phyloP scores from a whole-genome alignment of 2,797 vertebrate species.

The Carcharodon carcharias region DNA sequence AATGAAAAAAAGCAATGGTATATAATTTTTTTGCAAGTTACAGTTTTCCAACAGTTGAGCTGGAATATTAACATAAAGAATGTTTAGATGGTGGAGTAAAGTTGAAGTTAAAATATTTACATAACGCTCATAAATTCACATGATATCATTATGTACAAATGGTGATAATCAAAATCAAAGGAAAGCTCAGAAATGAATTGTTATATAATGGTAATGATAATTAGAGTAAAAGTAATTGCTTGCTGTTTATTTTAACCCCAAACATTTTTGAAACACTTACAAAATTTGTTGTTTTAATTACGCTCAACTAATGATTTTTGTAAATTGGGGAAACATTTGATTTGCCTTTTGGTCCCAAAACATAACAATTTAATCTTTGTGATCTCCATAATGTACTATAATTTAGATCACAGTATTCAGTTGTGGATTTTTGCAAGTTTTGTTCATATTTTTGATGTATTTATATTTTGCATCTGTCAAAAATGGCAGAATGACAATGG shows the following conservation, averaged over 20 bases:
- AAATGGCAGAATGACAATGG: neutral
- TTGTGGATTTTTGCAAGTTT: neutral
- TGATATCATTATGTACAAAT: neutral
- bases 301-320: neutral
- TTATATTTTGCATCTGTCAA: neutral
- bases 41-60: neutral
- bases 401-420: neutral
- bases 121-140: neutral
- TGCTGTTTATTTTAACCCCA: neutral
- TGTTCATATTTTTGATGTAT: neutral
- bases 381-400: neutral
- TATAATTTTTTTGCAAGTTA: neutral
- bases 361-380: neutral
- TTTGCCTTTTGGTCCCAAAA: neutral
- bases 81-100: neutral
- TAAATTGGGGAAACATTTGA: neutral
- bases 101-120: conserved; percentile 5
- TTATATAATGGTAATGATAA: neutral
- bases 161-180: conserved; percentile 4
- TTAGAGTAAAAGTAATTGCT: neutral
- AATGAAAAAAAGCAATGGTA: neutral
- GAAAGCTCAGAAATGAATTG: neutral
- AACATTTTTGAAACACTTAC: too few species aligned
- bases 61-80: neutral
- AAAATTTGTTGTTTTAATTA: neutral